These are phyloP conservation scores for Diabrotica balteata DNA, from an alignment of 2,888 invertebrate species.

Conservation along the genomic window DNA sequence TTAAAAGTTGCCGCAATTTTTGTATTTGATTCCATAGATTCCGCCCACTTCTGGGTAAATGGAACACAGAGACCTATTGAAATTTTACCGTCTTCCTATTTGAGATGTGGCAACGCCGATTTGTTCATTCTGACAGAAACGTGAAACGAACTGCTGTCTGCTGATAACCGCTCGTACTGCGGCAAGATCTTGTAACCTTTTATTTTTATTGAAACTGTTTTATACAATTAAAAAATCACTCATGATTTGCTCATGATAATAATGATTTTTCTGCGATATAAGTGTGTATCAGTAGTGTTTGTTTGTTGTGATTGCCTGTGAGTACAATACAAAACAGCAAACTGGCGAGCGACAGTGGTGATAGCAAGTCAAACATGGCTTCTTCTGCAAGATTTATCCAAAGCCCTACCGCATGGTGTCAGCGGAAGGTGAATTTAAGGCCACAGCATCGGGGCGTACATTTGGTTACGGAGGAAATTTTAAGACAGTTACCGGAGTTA, in stretches of 20 bases:
- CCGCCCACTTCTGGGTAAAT: too few species aligned
- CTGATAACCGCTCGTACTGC: conserved; percentile 51
- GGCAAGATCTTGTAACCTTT: conserved; percentile 58
- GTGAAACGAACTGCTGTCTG: conserved; percentile 46
- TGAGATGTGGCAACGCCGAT: conserved; percentile 35
- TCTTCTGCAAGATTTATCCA: conserved; percentile 87
- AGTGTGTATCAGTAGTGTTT: conserved; percentile 52
- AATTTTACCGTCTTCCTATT: too few species aligned
- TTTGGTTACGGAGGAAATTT: conserved; percentile 95
- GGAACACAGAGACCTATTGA: too few species aligned
- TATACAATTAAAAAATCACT: conserved; percentile 50
- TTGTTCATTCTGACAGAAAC: conserved; percentile 34
- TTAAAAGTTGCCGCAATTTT: too few species aligned
- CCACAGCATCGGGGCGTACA: conserved; percentile 97
- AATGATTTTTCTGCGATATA: conserved; percentile 69
- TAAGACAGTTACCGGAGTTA: conserved; percentile 92
- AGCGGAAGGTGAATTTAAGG: conserved; percentile 94
- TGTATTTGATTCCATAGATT: too few species aligned
- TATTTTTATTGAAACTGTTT: conserved; percentile 51
- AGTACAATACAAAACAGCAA: conserved; percentile 48
- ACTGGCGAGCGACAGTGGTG: conserved; percentile 61
- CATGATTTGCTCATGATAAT: conserved; percentile 75
- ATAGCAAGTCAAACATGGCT: conserved; percentile 75
- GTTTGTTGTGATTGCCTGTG: conserved; percentile 53
- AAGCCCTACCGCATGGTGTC: conserved; percentile 97